Conservation (phyloP, 2,113 vertebrate genomes). For the Hassar affinis region DNA sequence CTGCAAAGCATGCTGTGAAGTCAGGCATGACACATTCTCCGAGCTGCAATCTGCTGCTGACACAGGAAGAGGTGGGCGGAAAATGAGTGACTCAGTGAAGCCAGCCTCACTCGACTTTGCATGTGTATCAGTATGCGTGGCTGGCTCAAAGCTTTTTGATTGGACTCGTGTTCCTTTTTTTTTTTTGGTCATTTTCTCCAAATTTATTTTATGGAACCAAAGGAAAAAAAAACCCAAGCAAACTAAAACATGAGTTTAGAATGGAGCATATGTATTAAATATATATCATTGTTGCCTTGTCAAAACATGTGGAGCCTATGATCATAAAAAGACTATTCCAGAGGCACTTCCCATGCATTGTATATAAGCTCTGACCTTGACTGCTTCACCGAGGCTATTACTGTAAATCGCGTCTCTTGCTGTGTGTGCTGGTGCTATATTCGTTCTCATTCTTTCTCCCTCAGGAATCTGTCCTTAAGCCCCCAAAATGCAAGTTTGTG, state of each 20-base stretch:
- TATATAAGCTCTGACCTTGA: slow-evolving; percentile 15
- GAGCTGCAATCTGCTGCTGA: slow-evolving; percentile 49
- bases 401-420: slow-evolving; percentile 31
- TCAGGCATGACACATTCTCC: slow-evolving; percentile 49
- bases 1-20: slow-evolving; percentile 55
- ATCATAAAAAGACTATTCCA: slow-evolving; percentile 5
- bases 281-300: slow-evolving; percentile 2
- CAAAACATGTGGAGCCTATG: not conserved
- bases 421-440: slow-evolving; percentile 32
- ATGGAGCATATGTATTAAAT: not conserved
- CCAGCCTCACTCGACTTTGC: slow-evolving; percentile 61
- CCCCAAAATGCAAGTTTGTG: slow-evolving; percentile 42
- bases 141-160: not conserved
- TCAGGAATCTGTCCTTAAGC: slow-evolving; percentile 45
- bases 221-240: not conserved
- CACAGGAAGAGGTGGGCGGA: slow-evolving; percentile 61
- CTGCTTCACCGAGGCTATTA: slow-evolving; percentile 15
- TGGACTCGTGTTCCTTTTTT: not conserved
- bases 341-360: slow-evolving; percentile 14
- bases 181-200: not conserved
- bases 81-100: slow-evolving; percentile 80
- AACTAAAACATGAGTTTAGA: not conserved
- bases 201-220: not conserved
- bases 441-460: slow-evolving; percentile 40
- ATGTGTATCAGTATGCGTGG: slow-evolving; percentile 12